Percentiles rank a stretch among this genome's conserved stretches.
Evolutionary conservation across 2,888 invertebrate species (phyloP).

Genomic region (Pyrgus malvae): DNA sequence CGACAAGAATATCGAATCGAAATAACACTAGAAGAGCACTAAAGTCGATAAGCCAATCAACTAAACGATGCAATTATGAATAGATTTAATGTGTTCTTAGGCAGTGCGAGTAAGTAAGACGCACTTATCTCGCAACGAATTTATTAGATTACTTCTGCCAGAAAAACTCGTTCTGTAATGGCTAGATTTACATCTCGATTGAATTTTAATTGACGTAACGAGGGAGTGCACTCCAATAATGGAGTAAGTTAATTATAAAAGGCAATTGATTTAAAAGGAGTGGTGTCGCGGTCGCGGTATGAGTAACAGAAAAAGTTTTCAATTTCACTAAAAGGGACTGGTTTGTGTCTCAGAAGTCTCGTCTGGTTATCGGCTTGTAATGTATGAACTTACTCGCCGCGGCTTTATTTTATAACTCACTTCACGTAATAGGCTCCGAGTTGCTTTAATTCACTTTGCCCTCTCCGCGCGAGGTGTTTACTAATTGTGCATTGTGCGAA

Average conservation of each 20-base stretch:
- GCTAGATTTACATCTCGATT: slow-evolving; percentile 71
- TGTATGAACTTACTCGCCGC: slow-evolving; percentile 79
- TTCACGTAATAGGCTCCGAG: slow-evolving; percentile 74
- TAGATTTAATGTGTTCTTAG: slow-evolving; percentile 40
- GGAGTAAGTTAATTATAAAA: slow-evolving; percentile 80
- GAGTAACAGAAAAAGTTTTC: slow-evolving; percentile 82
- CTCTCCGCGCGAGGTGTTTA: slow-evolving; percentile 48
- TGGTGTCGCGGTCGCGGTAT: slow-evolving; percentile 74
- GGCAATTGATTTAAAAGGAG: slow-evolving; percentile 80
- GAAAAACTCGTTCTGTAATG: slow-evolving; percentile 64
- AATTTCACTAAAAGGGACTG: slow-evolving; percentile 83
- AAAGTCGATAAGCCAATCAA: slow-evolving; percentile 22
- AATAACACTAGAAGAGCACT: slow-evolving; percentile 23
- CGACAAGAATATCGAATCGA: slow-evolving; percentile 17
- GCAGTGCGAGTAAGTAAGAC: slow-evolving; percentile 34
- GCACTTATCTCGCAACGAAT: slow-evolving; percentile 53
- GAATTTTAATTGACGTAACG: slow-evolving; percentile 75
- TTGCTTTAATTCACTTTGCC: slow-evolving; percentile 71
- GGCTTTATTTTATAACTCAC: slow-evolving; percentile 80
- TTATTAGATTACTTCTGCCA: slow-evolving; percentile 58
- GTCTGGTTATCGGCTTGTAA: slow-evolving; percentile 82
- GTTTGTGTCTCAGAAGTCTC: slow-evolving; percentile 81
- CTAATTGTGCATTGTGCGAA: slow-evolving; percentile 54
- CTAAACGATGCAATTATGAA: slow-evolving; percentile 39
- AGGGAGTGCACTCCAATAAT: slow-evolving; percentile 74